Evolutionary conservation across 2,797 vertebrate species (phyloP), one percentile per base, ranked within the genome.

Genomic region (Tolypeutes matacus): DNA sequence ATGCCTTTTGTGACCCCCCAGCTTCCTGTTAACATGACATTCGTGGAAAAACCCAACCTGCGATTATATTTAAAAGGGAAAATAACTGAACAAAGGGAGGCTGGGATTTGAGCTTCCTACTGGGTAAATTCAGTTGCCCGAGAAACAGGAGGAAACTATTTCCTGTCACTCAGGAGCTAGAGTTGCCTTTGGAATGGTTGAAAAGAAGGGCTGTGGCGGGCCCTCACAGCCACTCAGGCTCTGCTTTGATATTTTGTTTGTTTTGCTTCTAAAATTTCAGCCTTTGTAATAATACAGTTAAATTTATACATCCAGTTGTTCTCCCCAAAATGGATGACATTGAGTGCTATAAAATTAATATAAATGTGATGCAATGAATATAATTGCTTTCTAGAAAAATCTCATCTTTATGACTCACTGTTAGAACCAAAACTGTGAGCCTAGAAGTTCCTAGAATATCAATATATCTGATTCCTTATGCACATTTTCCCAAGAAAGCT

Each of bases 61-160:
- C 97, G 96, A 97, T 97, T 98, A 96, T 97, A 96, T 97, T 96
- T 93, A 94, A 96, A 96, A 89, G 89, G 88, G 67, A 96, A 96
- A 96, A 96, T 87, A 98, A 95, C 76, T 36, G 94, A 88, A 97
- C 95, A 94, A 96, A 98, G 90, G 92, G 97, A 96, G 82, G 29
- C 56, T 95, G 27, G 85, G 77, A 49, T 96, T 97, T 97, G 93
- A 97, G 98, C 82, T 97, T 98, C 97, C 97, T 97, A 60, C 92
- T 96, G 98, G 95, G 93, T 97, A 98, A 98, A 97, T 98, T 97
- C 98, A 98, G 98, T 98, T 97, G 96, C 93, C 84, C 93, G 86
- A 92, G 96, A 96, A 97, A 97, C 80, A 27, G 96, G 80, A 97
- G 95, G 96, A 97, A 98, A 97, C 96, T 88, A 94, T 97, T 96